These are phyloP conservation scores for Apogon talboti DNA, from an alignment of 2,797 vertebrate genomes.

Conservation along the genomic window DNA sequence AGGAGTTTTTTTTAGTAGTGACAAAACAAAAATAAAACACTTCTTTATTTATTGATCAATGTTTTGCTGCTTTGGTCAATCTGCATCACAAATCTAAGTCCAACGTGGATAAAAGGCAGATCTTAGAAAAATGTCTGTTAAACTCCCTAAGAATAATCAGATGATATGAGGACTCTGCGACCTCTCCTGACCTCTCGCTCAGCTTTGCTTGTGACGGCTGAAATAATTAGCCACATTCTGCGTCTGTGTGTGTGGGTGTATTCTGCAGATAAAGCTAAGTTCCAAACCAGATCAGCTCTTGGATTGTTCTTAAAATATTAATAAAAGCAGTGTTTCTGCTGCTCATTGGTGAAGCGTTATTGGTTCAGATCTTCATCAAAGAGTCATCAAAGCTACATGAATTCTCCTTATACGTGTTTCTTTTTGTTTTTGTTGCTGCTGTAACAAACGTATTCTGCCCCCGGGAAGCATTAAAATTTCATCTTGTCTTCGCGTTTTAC, in stretches of 20 bases:
- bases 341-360: constrained; percentile 3
- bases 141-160: too few relatives aligned
- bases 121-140: not conserved
- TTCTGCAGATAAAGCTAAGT: constrained; percentile 1
- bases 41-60: not conserved
- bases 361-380: constrained; percentile 3
- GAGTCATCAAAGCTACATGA: constrained; percentile 1
- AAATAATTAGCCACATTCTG: constrained; percentile 18
- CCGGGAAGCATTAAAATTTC: constrained; percentile 6
- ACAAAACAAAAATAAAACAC: too few relatives aligned
- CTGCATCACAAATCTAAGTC: not conserved
- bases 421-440: constrained; percentile 15
- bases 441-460: not conserved
- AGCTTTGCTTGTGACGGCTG: not conserved
- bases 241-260: not conserved
- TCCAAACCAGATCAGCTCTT: constrained; percentile 11
- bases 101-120: constrained; percentile 26
- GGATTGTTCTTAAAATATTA: constrained; percentile 12
- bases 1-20: too few relatives aligned
- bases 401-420: not conserved
- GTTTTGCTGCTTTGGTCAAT: constrained; percentile 14
- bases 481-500: not conserved
- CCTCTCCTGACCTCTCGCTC: constrained; percentile 3
- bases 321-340: not conserved
- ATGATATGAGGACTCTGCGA: not conserved